These are phyloP conservation scores for Luffia ferchaultella DNA, from an alignment of 2,888 invertebrate species.

Conservation along the genomic window DNA sequence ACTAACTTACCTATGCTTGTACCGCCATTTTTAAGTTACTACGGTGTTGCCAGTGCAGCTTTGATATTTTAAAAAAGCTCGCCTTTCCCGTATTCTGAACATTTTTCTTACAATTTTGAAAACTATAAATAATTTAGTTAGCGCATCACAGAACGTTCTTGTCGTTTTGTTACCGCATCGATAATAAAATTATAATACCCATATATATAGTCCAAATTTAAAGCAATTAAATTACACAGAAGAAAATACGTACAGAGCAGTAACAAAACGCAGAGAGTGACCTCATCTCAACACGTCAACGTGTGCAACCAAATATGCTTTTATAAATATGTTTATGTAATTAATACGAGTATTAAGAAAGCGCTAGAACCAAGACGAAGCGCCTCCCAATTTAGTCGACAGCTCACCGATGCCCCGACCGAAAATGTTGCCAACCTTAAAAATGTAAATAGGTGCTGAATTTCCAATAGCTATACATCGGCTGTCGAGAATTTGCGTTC, in stretches of 20 bases:
- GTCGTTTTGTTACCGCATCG: constrained; percentile 29
- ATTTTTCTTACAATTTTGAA: too few species aligned
- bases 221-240: not conserved
- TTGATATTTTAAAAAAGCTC: too few species aligned
- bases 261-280: constrained; percentile 27
- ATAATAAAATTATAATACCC: not conserved
- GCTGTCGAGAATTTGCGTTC: too few species aligned
- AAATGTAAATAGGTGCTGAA: constrained; percentile 12
- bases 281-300: constrained; percentile 33
- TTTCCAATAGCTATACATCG: too few species aligned
- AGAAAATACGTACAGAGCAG: constrained; percentile 17
- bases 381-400: constrained; percentile 87
- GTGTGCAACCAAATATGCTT: constrained; percentile 32
- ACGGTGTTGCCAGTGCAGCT: not conserved
- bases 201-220: too few species aligned
- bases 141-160: constrained; percentile 43
- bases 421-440: constrained; percentile 85
- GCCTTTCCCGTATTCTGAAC: too few species aligned
- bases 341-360: constrained; percentile 22
- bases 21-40: constrained; percentile 32
- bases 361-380: constrained; percentile 83
- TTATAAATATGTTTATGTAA: constrained; percentile 22
- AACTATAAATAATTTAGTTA: not conserved
- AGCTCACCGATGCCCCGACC: constrained; percentile 91
- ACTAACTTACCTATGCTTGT: constrained; percentile 47